Evolutionary conservation across 2,888 invertebrate species (phyloP), one percentile per base, ranked within the genome.

Genomic region (Brachyptera putata): DNA sequence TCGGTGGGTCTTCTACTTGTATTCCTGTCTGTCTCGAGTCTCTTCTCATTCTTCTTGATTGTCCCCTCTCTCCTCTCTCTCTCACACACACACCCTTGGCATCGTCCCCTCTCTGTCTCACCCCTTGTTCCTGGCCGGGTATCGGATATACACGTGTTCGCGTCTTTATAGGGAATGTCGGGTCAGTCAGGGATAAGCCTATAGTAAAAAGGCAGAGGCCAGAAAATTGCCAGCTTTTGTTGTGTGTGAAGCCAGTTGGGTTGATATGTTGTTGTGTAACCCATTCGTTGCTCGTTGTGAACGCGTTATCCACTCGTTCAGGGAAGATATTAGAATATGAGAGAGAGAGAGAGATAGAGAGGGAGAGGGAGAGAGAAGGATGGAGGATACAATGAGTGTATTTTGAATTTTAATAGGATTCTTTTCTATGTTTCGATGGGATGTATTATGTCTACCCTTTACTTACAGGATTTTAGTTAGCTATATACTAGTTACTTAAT

Each of bases 281-380:
- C 34, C 56, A 56, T 60, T 60, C 56, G 60, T 56, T 49, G 36
- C 60, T 60, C 56, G 60, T 60, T 60, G 36, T 21, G 56, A 60
- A 60, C 37, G 56, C 56, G 56, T 60, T 60, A 46, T 34, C 14
- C 21, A 39, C 60, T 56, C 60, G 43, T 60, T 60, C 25, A 56
- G 14, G 25, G 49, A 48, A 49, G 25, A 56, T 53, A 53, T 53
- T 53, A 53, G n/a, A 46, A 46, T 34, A n/a, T 43, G 43, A 43
- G 14, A 22, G 18, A 34, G 36, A 53, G n/a, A n/a, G n/a, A n/a
- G n/a, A n/a, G n/a, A n/a, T n/a, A n/a, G n/a, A n/a, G n/a, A n/a
- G n/a, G n/a, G n/a, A n/a, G n/a, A n/a, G n/a, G n/a, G n/a, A n/a
- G n/a, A n/a, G n/a, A n/a, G n/a, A n/a, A n/a, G n/a, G n/a, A n/a